Conservation (phyloP, 2,888 invertebrate species). For the Autographa pulchrina region DNA sequence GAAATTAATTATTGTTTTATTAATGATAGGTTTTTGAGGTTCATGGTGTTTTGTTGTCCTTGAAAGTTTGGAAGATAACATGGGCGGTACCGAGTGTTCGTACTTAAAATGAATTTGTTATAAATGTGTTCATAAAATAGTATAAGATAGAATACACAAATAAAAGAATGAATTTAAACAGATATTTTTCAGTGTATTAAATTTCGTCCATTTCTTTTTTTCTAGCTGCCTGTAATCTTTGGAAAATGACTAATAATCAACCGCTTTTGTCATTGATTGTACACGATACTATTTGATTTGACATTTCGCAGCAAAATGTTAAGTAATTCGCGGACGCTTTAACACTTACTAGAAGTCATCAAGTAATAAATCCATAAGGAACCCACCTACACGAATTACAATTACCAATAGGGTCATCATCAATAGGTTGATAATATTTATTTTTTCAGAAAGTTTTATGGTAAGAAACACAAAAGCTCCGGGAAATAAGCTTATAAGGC, state of each 20-base stretch:
- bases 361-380: background rate
- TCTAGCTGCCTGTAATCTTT: too few relatives aligned
- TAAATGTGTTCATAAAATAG: too few relatives aligned
- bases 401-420: too few relatives aligned
- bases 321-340: background rate
- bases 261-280: background rate
- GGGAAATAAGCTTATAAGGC: background rate
- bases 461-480: background rate
- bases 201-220: too few relatives aligned
- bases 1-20: slow-evolving; percentile 24
- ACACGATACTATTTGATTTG: background rate
- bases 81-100: background rate
- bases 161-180: too few relatives aligned
- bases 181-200: too few relatives aligned
- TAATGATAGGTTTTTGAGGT: slow-evolving; percentile 1
- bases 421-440: background rate
- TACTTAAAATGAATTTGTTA: too few relatives aligned
- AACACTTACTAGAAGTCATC: background rate
- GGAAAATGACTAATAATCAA: too few relatives aligned
- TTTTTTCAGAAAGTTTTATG: background rate
- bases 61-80: background rate
- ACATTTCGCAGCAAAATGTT: background rate
- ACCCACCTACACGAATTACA: background rate
- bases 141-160: too few relatives aligned
- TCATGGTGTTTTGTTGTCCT: background rate